Evolutionary conservation across 2,113 vertebrate genomes (phyloP).

Genomic region (Elgaria multicarinata): DNA sequence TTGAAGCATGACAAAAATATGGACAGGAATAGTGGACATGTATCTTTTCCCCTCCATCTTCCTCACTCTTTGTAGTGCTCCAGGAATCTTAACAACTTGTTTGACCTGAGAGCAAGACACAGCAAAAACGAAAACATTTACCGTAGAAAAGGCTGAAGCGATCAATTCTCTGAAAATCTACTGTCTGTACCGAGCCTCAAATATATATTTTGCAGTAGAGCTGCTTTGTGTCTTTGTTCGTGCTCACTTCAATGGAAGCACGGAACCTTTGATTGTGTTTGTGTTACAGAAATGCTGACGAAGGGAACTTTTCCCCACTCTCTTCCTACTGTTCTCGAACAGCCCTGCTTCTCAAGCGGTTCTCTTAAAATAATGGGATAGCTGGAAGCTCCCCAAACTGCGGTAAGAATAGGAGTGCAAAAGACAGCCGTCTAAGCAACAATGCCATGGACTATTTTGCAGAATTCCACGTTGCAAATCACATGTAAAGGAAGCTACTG

Average conservation of each 20-base stretch:
- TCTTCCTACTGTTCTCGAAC: slow-evolving; percentile 61
- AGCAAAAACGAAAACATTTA: background rate
- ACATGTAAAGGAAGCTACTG: slow-evolving; percentile 33
- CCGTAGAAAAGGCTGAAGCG: background rate
- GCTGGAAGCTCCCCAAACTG: slow-evolving; percentile 66
- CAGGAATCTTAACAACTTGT: background rate
- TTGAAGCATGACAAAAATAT: background rate
- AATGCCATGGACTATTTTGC: slow-evolving; percentile 47
- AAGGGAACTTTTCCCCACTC: background rate
- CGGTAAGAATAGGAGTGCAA: background rate
- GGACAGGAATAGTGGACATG: background rate
- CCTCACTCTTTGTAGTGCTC: background rate
- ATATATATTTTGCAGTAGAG: background rate
- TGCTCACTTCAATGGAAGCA: background rate
- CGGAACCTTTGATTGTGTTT: background rate
- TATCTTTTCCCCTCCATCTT: background rate
- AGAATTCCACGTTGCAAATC: slow-evolving; percentile 35
- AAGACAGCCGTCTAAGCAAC: background rate
- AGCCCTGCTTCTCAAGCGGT: slow-evolving; percentile 62
- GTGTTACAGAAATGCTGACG: slow-evolving; percentile 10
- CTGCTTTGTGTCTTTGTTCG: background rate
- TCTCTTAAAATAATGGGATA: slow-evolving; percentile 68
- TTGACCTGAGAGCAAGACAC: no score
- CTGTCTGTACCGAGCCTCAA: background rate
- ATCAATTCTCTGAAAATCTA: background rate